Percentiles rank a stretch among this genome's conserved stretches.
phyloP scores from a whole-genome alignment of 2,888 invertebrate species.

The Drosophila hawaiiensis region DNA sequence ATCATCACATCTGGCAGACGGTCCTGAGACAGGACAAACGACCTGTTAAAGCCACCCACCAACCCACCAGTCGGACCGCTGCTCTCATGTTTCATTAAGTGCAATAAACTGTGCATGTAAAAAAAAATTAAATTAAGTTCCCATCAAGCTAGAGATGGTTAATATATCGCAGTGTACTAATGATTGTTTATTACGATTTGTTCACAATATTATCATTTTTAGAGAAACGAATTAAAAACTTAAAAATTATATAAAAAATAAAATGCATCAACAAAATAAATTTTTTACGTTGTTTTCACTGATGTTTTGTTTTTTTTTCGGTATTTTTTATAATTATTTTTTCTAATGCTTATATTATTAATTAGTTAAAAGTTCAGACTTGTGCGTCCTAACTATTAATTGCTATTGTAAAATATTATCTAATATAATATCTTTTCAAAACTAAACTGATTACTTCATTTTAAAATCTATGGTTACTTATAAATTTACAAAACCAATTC shows the following conservation, averaged over 20 bases:
- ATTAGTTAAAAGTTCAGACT: background rate
- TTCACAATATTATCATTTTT: background rate
- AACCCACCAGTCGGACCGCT: slow-evolving; percentile 15
- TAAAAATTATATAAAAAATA: background rate
- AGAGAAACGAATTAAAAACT: background rate
- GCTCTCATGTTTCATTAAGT: slow-evolving; percentile 74
- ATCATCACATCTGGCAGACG: slow-evolving; percentile 72
- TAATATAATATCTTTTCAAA: background rate
- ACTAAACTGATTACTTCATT: no score
- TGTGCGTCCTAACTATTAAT: background rate
- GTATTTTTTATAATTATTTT: no score
- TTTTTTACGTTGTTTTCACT: no score
- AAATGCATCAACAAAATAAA: no score
- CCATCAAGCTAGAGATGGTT: slow-evolving; percentile 43
- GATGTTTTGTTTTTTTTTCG: no score
- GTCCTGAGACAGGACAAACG: slow-evolving; percentile 65
- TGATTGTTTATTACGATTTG: background rate
- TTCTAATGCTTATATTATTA: background rate
- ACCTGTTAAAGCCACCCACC: slow-evolving; percentile 29
- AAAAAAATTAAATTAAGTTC: slow-evolving; percentile 62
- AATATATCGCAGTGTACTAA: slow-evolving; percentile 6
- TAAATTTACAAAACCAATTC: no score
- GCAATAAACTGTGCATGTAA: slow-evolving; percentile 71
- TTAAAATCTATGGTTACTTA: no score
- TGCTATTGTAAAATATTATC: background rate